Conservation (phyloP, 2,797 vertebrate genomes). For the Argyrosomus regius region DNA sequence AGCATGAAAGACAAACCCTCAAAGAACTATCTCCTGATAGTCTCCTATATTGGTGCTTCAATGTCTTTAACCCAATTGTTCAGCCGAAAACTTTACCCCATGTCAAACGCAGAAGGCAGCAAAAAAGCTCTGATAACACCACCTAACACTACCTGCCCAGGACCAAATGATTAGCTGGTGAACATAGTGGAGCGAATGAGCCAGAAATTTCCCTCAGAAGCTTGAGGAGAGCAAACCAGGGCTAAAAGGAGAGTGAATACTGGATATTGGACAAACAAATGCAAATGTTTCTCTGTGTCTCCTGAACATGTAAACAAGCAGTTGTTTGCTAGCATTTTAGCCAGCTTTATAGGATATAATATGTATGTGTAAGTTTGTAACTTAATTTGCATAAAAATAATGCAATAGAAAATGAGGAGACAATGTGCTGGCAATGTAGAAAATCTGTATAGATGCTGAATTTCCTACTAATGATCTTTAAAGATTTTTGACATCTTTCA, state of each 20-base stretch:
- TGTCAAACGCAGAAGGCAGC: too few relatives aligned
- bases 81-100: too few relatives aligned
- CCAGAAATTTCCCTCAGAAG: background rate
- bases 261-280: background rate
- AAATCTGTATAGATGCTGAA: background rate
- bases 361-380: too few relatives aligned
- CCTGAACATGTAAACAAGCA: background rate
- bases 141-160: background rate
- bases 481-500: background rate
- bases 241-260: background rate
- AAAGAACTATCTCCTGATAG: too few relatives aligned
- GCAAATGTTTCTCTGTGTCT: background rate
- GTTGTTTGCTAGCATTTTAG: background rate
- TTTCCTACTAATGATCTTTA: background rate
- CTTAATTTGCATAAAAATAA: too few relatives aligned
- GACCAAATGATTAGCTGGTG: background rate
- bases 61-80: too few relatives aligned
- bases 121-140: too few relatives aligned
- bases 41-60: too few relatives aligned
- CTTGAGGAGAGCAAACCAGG: background rate
- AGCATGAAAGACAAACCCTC: too few relatives aligned
- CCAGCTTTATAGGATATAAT: too few relatives aligned
- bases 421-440: background rate
- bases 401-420: background rate
- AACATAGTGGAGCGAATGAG: background rate